These are phyloP conservation scores for Brachionus sp. DNA, from an alignment of 1,140 invertebrate genomes.

Conservation along the genomic window DNA sequence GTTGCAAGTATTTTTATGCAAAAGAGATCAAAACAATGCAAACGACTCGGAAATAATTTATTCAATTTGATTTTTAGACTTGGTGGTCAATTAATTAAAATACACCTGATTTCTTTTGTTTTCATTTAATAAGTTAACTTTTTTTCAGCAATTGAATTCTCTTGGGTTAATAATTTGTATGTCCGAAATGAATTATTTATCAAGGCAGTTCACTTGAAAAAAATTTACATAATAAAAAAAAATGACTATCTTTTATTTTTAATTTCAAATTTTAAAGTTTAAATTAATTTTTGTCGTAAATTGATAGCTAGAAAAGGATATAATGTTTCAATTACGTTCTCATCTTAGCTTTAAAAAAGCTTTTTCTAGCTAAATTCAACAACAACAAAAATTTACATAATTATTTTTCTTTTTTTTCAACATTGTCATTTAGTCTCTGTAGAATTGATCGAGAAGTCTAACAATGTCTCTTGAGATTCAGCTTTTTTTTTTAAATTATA, in stretches of 20 bases:
- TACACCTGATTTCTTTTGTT: neutral
- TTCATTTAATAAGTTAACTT: too few species aligned
- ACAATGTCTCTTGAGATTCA: neutral
- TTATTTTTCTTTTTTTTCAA: neutral
- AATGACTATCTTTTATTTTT: neutral
- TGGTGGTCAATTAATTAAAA: neutral
- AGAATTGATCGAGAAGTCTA: neutral
- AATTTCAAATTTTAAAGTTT: neutral
- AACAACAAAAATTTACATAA: neutral
- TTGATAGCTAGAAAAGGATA: neutral
- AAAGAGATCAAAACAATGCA: neutral
- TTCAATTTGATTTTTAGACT: neutral
- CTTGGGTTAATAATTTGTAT: neutral
- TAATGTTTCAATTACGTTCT: neutral
- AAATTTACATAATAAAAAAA: neutral
- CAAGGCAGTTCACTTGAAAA: neutral
- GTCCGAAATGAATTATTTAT: neutral
- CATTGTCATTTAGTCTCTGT: neutral
- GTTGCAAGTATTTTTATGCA: neutral
- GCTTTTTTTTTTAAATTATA: neutral
- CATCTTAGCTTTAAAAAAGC: too few species aligned
- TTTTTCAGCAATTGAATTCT: neutral
- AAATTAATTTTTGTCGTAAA: neutral
- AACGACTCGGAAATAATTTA: neutral
- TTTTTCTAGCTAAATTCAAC: neutral